Base-by-base conservation (phyloP, 2,888 invertebrate species). In the Brachypalpus laphriformis region DNA sequence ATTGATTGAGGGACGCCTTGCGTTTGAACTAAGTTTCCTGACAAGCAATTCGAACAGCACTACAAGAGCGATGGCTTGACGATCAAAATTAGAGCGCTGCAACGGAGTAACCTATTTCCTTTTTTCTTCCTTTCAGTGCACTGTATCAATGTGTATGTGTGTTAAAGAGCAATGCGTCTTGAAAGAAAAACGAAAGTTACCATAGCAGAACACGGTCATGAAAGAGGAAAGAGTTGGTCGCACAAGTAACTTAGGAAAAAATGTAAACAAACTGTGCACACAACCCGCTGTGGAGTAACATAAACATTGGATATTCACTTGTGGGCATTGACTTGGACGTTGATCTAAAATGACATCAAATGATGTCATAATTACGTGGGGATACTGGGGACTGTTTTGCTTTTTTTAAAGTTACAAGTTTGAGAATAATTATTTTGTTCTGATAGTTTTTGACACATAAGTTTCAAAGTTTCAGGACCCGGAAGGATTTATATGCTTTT, bases 121-220 rank as follows among this genome's bases (percentile, higher is more conserved):
- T n/a, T n/a, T n/a, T n/a, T n/a, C n/a, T n/a, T n/a, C n/a, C n/a
- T n/a, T n/a, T 56, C 2, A 8, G 3, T 54, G 14, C 16, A 5
- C 11, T 25, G 20, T 28, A 14, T 40, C 7, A 6, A 18, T 22
- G n/a, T 47, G 20, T 34, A 28, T 76, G 20, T 51, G 34, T 14
- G 20, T 16, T 49, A 66, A 45, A 72, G 82, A 61, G 77, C 45
- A 28, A 16, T 11, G 16, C 45, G 31, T 45, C 49, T 49, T 57
- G 34, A 34, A 9, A 25, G 5, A 75, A 83, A 83, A 83, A 70
- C 51, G 83, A 83, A 83, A 83, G 78, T 83, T 66, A 77, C 61
- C 61, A 56, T 77, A 72, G 31, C 66, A 77, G 78, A 83, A 83
- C 63, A 75, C 63, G 61, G 78, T 57, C 63, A 83, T 22, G 68